phyloP scores from a whole-genome alignment of 2,113 vertebrate genomes.

The Phaethon lepturus region DNA sequence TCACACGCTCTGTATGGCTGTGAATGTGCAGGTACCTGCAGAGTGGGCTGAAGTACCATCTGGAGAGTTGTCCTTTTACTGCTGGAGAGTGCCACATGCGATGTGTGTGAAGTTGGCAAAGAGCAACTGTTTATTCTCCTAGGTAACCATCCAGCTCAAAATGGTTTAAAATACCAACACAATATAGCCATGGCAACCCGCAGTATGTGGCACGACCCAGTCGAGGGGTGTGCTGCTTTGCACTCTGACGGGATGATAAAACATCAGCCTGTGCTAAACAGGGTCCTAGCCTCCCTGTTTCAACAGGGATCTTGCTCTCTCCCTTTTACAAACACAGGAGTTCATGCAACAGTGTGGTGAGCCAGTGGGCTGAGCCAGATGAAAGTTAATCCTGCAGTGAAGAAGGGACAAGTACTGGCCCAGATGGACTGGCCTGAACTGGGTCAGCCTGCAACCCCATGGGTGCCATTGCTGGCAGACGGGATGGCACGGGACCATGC shows the following conservation, averaged over 20 bases:
- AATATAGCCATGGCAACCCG: not conserved
- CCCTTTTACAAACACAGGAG: not conserved
- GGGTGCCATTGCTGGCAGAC: not conserved
- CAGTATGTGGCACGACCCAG: not conserved
- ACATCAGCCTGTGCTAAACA: not conserved
- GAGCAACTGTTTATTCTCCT: conserved; percentile 7
- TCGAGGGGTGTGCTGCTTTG: not conserved
- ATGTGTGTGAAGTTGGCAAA: accelerated
- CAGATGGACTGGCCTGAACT: not conserved
- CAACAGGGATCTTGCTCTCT: not conserved
- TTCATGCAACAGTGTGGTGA: not conserved
- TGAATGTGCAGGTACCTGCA: not conserved
- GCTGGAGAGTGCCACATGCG: accelerated
- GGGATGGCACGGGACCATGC: accelerated
- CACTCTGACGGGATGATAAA: not conserved
- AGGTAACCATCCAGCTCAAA: not conserved
- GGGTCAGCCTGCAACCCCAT: not conserved
- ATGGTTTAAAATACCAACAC: not conserved
- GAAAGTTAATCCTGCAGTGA: not conserved
- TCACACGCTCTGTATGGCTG: not conserved
- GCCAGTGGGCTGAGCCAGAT: not conserved
- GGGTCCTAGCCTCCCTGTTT: not conserved
- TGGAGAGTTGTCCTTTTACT: not conserved
- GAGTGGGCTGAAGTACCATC: not conserved
- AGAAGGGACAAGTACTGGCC: not conserved